Conservation (phyloP, 2,888 invertebrate species). For the Hirtodrosophila trivittata region DNA sequence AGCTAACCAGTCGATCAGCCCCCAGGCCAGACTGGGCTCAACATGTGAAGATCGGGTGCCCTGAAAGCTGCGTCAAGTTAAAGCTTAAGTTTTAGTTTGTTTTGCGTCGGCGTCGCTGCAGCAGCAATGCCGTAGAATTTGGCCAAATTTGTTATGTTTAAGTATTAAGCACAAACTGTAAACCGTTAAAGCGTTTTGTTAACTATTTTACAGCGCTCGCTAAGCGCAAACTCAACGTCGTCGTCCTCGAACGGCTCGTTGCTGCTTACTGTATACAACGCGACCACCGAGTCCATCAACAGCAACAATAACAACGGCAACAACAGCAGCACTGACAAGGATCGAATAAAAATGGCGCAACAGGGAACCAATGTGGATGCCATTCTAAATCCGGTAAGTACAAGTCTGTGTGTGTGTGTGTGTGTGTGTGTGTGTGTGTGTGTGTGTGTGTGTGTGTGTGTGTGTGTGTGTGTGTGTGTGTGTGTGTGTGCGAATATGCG, state of each 20-base stretch:
- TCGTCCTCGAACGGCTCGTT: slow-evolving; percentile 80
- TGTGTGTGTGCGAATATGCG: not conserved
- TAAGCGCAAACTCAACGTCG: slow-evolving; percentile 71
- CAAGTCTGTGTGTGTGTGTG: not conserved
- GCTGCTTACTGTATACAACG: slow-evolving; percentile 64
- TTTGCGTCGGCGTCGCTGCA: slow-evolving; percentile 18
- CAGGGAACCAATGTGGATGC: slow-evolving; percentile 77
- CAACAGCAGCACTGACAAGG: slow-evolving; percentile 47
- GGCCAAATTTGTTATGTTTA: too few relatives aligned
- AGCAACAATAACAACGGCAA: slow-evolving; percentile 49
- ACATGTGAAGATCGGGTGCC: slow-evolving; percentile 3
- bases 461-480: slow-evolving; percentile 2
- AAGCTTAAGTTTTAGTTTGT: slow-evolving; percentile 18
- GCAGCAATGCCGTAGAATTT: slow-evolving; percentile 16
- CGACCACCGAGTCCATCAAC: slow-evolving; percentile 55
- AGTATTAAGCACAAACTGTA: not conserved
- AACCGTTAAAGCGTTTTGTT: slow-evolving; percentile 4
- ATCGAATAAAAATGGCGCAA: slow-evolving; percentile 67
- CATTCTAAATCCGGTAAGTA: slow-evolving; percentile 82
- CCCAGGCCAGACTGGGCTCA: not conserved
- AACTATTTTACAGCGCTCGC: slow-evolving; percentile 71
- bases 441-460: not conserved
- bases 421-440: slow-evolving; percentile 1
- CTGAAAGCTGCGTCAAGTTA: slow-evolving; percentile 4
- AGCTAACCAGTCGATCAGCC: slow-evolving; percentile 1